Base-by-base conservation (phyloP, 1,140 invertebrate genomes). In the Maniola jurtina region DNA sequence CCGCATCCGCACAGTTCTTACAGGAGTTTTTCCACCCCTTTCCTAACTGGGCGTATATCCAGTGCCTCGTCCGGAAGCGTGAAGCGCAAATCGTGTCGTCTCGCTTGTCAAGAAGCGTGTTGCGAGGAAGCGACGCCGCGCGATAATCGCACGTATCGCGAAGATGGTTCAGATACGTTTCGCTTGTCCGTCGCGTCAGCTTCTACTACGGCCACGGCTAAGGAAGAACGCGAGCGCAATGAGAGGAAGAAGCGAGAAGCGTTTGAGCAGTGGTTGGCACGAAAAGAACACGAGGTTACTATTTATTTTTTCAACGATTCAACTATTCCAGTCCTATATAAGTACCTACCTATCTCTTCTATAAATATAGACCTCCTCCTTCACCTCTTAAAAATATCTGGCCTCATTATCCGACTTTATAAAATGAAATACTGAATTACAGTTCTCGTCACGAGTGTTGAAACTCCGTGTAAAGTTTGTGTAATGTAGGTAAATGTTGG, bases 231-330 rank as follows among this genome's bases (percentile, higher is more conserved):
- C n/a, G 86, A 89, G 56, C 76, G 80, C 14, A 84, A 81, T 59
- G 86, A 91, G 64, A 82, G 80, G 64, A 89, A 80, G 58, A 84
- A 72, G 35, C 80, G 85, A 38, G 88, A 91, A 48, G 88, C 88
- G 1, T 91, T 88, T 68, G 73, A 88, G 58, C 76, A 83, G 61
- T 91, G 89, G 89, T 52, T 90, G 0, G 78, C 76, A 34, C 69
- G 84, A 2, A 91, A 91, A 79, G 89, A 90, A 66, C 81, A 85
- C 66, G 88, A 90, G 75, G 89, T 90, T 56, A n/a, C 42, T 59
- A 48, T 25, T 4, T 25, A 25, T 25, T 25, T 25, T 25, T 1
- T 25, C n/a, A n/a, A 25, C 25, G 25, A 25, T 25, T 25, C n/a
- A n/a, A n/a, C n/a, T n/a, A n/a, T n/a, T n/a, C n/a, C n/a, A n/a